Conservation (phyloP, 2,113 vertebrate genomes). For the Clarias macrocephalus region DNA sequence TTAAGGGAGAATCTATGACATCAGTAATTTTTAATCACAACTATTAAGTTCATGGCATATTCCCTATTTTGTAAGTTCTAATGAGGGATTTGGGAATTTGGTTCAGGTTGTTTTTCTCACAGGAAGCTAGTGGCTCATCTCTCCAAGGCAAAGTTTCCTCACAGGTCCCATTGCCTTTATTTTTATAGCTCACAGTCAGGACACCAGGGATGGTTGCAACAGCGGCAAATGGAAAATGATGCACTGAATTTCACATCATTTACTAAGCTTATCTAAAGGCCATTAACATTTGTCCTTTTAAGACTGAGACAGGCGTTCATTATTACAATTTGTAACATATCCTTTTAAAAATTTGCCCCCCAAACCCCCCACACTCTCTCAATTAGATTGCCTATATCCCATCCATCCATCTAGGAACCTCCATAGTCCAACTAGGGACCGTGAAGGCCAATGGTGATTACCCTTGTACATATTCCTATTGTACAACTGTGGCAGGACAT, state of each 20-base stretch:
- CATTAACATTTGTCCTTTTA: not conserved
- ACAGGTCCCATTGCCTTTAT: conserved; percentile 1
- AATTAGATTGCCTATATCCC: not conserved
- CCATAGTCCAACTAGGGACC: no score
- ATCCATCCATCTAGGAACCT: no score
- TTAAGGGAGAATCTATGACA: not conserved
- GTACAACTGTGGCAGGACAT: no score
- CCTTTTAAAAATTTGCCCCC: not conserved
- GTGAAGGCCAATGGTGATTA: no score
- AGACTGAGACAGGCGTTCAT: not conserved
- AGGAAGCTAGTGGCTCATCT: conserved; percentile 31
- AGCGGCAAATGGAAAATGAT: not conserved
- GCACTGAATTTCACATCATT: not conserved
- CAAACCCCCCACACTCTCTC: not conserved
- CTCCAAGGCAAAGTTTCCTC: conserved; percentile 22
- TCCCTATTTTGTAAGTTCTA: not conserved
- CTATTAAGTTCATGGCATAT: not conserved
- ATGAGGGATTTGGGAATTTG: conserved; percentile 39
- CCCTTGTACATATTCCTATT: no score
- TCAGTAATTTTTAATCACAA: not conserved
- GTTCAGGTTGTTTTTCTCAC: conserved; percentile 46
- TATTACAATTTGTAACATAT: not conserved
- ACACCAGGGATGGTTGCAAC: not conserved
- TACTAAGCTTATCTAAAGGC: not conserved
- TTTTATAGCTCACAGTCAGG: not conserved